These are phyloP conservation scores for Phoronis australis DNA, from an alignment of 2,888 invertebrate genomes.

Conservation along the genomic window DNA sequence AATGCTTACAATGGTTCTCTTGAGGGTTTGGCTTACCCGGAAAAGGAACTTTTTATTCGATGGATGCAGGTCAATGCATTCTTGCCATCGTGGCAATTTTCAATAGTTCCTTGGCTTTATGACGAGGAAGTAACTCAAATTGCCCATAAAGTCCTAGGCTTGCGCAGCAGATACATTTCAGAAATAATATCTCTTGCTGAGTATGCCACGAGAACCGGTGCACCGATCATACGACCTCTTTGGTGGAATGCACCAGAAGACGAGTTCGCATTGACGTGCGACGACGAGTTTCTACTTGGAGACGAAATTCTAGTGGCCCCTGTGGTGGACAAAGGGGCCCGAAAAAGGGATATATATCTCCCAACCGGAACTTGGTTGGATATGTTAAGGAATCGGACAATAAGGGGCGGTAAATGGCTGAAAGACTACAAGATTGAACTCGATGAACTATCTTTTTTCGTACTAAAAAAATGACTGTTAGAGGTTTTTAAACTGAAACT, in stretches of 20 bases:
- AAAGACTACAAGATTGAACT: too few relatives aligned
- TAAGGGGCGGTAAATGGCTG: too few relatives aligned
- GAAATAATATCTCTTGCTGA: constrained; percentile 27
- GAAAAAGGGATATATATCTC: constrained; percentile 38
- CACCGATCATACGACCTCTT: constrained; percentile 84
- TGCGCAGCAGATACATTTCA: constrained; percentile 28
- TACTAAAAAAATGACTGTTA: too few relatives aligned
- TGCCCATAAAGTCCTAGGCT: constrained; percentile 21
- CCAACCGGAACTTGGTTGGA: too few relatives aligned
- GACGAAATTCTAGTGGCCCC: constrained; percentile 46
- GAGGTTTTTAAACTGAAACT: too few relatives aligned
- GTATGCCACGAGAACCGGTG: constrained; percentile 36
- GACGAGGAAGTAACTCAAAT: constrained; percentile 23
- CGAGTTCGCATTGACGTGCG: constrained; percentile 69
- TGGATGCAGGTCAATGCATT: constrained; percentile 87
- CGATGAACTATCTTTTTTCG: too few relatives aligned
- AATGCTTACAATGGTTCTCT: constrained; percentile 31
- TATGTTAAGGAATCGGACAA: too few relatives aligned
- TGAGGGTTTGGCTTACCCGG: constrained; percentile 17
- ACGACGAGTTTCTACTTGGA: constrained; percentile 58
- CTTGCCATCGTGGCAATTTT: constrained; percentile 85
- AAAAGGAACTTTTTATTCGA: constrained; percentile 60
- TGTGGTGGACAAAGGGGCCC: constrained; percentile 35
- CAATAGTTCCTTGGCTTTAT: constrained; percentile 57
- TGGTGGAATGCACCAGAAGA: constrained; percentile 85